These are phyloP conservation scores for Linhomoeus sp. DNA, from an alignment of 2,888 invertebrate genomes.

Conservation along the genomic window DNA sequence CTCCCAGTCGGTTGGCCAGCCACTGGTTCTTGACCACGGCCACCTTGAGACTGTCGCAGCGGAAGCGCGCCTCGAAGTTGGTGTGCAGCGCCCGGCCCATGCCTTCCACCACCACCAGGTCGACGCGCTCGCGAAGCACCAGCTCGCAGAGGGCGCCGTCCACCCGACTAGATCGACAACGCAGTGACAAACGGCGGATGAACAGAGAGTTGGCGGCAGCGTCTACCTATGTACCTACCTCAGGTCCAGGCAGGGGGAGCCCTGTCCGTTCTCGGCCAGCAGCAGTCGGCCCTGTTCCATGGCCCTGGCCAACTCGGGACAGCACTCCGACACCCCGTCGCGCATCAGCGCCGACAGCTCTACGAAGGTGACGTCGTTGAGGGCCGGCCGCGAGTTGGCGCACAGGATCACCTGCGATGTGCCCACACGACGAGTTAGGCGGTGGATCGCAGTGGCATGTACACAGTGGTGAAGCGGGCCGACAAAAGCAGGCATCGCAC, in stretches of 20 bases:
- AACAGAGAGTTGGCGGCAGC: too few species aligned
- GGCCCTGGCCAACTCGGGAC: slow-evolving; percentile 48
- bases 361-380: slow-evolving; percentile 78
- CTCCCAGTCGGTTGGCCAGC: slow-evolving; percentile 67
- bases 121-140: slow-evolving; percentile 52
- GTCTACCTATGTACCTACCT: slow-evolving; percentile 38
- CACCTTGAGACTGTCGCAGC: slow-evolving; percentile 22
- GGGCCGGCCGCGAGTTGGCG: slow-evolving; percentile 74
- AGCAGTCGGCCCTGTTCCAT: slow-evolving; percentile 47
- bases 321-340: too few species aligned
- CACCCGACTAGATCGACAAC: too few species aligned
- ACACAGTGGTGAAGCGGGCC: too few species aligned
- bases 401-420: slow-evolving; percentile 69
- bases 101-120: slow-evolving; percentile 79
- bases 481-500: too few species aligned
- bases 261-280: slow-evolving; percentile 73
- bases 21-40: slow-evolving; percentile 89
- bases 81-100: slow-evolving; percentile 92
- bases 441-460: too few species aligned
- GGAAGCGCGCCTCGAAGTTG: slow-evolving; percentile 67
- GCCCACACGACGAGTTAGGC: too few species aligned
- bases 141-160: slow-evolving; percentile 49
- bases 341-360: slow-evolving; percentile 53
- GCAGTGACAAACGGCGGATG: too few species aligned
- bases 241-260: slow-evolving; percentile 81